Evolutionary conservation across 2,888 invertebrate genomes (phyloP), one percentile per base, ranked within the genome.

Genomic region (Meloe dianella): DNA sequence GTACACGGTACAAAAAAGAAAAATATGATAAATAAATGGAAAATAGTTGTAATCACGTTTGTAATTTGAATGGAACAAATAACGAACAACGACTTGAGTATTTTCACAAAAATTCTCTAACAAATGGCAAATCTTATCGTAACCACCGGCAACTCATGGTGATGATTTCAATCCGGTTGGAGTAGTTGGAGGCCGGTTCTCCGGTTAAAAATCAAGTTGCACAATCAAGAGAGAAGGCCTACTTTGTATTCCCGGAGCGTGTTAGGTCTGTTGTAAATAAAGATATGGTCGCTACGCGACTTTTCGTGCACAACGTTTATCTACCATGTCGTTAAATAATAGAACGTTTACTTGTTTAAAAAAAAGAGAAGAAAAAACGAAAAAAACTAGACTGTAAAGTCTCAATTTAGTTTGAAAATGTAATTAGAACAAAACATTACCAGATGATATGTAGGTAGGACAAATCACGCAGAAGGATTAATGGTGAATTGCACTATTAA

Each of bases 191-290:
- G 76, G 80, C 74, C 77, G 78, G 12, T 51, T 47, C 79, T 80
- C 80, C 77, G 81, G 81, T 83, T 82, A 82, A 83, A 84, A 84
- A 84, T 84, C 84, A 83, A 83, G 84, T 79, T 80, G 81, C 82
- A 84, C 84, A 84, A 84, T 84, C 84, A 84, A 82, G 82, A 77
- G 81, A 77, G 27, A 54, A 72, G 68, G 73, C 73, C 81, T 82
- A 77, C 73, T 84, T 83, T 78, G 79, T 83, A 84, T 84, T 83
- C 84, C 75, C 73, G 71, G 57, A 71, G 75, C 81, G 80, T 76
- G 64, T 69, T 71, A 64, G 77, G 77, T 77, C 78, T 79, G 83
- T 81, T 82, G 83, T 84, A 84, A 84, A 84, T 84, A 84, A 84
- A 84, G 84, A 84, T 84, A 84, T 83, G 82, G 81, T 76, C 79